These are phyloP conservation scores for Corvus hawaiiensis DNA, from an alignment of 2,113 vertebrate genomes.

Conservation along the genomic window DNA sequence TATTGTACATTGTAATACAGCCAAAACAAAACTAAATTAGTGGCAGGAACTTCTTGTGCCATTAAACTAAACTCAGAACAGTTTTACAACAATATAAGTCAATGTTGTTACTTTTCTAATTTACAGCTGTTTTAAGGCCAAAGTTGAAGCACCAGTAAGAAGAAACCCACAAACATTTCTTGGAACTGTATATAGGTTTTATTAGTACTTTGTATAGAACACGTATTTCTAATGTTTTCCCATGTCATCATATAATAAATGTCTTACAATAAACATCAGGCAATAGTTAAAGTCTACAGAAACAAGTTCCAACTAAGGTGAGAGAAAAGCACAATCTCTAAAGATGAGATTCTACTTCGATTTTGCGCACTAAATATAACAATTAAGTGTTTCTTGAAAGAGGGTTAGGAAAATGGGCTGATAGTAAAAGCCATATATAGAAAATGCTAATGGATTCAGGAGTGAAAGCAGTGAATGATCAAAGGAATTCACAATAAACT, in stretches of 20 bases:
- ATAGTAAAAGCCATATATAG: background rate
- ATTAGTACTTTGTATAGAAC: background rate
- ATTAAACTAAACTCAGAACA: background rate
- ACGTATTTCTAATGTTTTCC: background rate
- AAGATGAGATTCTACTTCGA: background rate
- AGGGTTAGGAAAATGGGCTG: background rate
- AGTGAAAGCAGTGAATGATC: background rate
- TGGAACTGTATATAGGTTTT: background rate
- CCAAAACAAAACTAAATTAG: background rate
- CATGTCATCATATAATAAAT: background rate
- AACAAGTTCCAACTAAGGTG: background rate
- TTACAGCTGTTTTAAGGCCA: background rate
- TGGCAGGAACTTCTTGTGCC: background rate
- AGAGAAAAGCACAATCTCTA: background rate
- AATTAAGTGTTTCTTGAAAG: background rate
- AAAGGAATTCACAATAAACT: background rate
- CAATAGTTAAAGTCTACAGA: background rate
- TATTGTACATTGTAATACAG: background rate
- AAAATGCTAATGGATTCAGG: background rate
- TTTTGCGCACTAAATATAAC: background rate
- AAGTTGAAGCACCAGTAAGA: background rate
- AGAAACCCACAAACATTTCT: background rate
- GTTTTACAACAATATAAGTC: background rate
- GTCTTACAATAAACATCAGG: background rate
- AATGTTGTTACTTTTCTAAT: background rate